Conservation (phyloP, 2,888 invertebrate genomes). For the Biston stratarius region DNA sequence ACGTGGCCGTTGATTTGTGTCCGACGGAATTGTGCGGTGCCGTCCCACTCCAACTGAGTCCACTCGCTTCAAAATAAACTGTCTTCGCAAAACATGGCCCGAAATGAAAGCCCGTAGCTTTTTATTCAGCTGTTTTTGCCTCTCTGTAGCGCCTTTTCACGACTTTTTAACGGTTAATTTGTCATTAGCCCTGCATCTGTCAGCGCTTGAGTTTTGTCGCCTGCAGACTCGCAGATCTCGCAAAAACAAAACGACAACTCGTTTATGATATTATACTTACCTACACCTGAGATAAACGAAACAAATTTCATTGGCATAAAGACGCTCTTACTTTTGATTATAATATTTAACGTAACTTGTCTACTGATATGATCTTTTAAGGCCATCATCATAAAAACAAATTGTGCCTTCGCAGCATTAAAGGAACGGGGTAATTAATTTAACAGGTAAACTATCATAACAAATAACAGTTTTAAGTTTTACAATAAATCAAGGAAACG, state of each 20-base stretch:
- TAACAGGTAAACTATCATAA: constrained; percentile 48
- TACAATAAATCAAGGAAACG: constrained; percentile 48
- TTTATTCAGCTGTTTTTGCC: constrained; percentile 65
- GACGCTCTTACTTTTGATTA: constrained; percentile 41
- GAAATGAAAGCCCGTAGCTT: constrained; percentile 67
- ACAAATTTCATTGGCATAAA: constrained; percentile 32
- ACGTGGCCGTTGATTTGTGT: constrained; percentile 61
- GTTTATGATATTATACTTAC: constrained; percentile 48
- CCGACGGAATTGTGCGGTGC: constrained; percentile 47
- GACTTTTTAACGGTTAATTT: constrained; percentile 79
- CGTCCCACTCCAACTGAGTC: constrained; percentile 43
- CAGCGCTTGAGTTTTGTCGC: constrained; percentile 66
- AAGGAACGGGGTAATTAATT: constrained; percentile 47
- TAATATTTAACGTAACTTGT: constrained; percentile 40
- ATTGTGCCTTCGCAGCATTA: constrained; percentile 40
- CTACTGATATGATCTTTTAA: constrained; percentile 35
- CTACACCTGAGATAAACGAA: constrained; percentile 35
- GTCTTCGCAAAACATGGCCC: constrained; percentile 67
- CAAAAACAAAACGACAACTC: constrained; percentile 57
- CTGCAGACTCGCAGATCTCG: constrained; percentile 53
- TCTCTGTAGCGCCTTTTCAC: constrained; percentile 64
- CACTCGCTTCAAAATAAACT: constrained; percentile 65
- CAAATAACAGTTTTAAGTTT: constrained; percentile 49
- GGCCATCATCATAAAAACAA: constrained; percentile 43
- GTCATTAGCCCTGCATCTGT: constrained; percentile 80